A percentile compares a stretch with the other conserved stretches of the same genome.
Evolutionary conservation across 1,140 invertebrate genomes (phyloP).

Genomic region (Agrypnia vestita): DNA sequence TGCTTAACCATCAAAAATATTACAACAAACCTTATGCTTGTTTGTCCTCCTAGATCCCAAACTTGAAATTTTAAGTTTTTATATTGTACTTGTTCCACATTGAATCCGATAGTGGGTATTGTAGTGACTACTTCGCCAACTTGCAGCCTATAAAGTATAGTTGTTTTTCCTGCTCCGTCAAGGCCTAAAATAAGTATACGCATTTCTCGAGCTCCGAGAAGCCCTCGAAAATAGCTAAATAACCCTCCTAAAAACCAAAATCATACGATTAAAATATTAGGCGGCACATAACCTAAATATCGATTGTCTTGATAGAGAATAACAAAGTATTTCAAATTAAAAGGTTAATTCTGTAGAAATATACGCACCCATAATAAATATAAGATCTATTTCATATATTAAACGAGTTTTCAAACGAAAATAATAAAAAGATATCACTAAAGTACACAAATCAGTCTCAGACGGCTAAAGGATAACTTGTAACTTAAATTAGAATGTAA

Average conservation of each 20-base stretch:
- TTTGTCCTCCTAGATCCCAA: conserved; percentile 99
- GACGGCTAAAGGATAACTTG: conserved; percentile 29
- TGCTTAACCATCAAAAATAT: too few relatives aligned
- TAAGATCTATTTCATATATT: conserved; percentile 49
- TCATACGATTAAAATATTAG: conserved; percentile 44
- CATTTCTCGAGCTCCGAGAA: conserved; percentile 96
- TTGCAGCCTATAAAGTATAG: conserved; percentile 98
- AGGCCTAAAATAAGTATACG: conserved; percentile 97
- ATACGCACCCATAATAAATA: conserved; percentile 48
- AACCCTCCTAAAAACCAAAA: conserved; percentile 84
- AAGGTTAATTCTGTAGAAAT: neutral
- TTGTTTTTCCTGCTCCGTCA: conserved; percentile 99
- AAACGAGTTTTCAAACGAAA: conserved; percentile 9
- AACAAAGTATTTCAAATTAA: neutral
- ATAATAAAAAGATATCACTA: conserved; percentile 41
- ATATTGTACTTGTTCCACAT: conserved; percentile 97
- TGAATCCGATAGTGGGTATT: conserved; percentile 96
- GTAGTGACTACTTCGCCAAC: conserved; percentile 99
- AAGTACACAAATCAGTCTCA: conserved; percentile 45
- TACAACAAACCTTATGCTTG: conserved; percentile 81
- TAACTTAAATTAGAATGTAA: conserved; percentile 45
- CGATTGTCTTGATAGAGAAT: conserved; percentile 31
- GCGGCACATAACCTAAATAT: conserved; percentile 59
- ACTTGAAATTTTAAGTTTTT: conserved; percentile 98
- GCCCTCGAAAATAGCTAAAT: conserved; percentile 94